A percentile compares a stretch with the other conserved stretches of the same genome.
Evolutionary conservation across 1,140 invertebrate genomes (phyloP).

Genomic region (Caerostris extrusa): DNA sequence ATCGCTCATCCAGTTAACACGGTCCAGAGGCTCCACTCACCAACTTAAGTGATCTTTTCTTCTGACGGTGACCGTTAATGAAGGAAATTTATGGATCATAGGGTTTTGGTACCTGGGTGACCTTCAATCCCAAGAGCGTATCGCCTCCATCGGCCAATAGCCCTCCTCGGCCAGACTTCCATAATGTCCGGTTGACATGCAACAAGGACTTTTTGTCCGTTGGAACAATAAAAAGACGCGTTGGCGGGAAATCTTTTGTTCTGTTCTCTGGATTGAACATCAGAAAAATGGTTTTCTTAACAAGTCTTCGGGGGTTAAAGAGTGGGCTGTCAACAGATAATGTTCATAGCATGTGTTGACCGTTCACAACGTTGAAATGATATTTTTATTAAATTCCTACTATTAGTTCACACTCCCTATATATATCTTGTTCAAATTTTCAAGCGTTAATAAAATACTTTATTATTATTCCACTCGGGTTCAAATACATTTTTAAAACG

Average conservation of each 20-base stretch:
- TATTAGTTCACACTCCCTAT: too few species aligned
- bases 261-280: background rate
- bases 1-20: constrained; percentile 40
- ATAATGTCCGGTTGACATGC: constrained; percentile 11
- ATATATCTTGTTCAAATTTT: too few species aligned
- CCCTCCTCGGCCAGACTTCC: background rate
- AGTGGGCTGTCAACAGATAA: background rate
- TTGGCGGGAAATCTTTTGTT: background rate
- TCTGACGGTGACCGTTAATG: constrained; percentile 4
- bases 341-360: too few species aligned
- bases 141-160: constrained; percentile 1
- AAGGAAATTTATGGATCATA: constrained; percentile 56
- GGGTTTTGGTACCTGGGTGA: background rate
- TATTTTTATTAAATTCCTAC: too few species aligned
- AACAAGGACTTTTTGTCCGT: background rate
- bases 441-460: too few species aligned
- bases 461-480: too few species aligned
- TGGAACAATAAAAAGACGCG: background rate
- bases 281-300: background rate
- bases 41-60: background rate
- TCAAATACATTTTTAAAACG: too few species aligned
- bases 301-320: background rate
- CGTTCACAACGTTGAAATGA: too few species aligned
- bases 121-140: constrained; percentile 12
- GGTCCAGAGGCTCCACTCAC: background rate